Base-by-base conservation (phyloP, 2,888 invertebrate species). In the Endotricha flammealis region DNA sequence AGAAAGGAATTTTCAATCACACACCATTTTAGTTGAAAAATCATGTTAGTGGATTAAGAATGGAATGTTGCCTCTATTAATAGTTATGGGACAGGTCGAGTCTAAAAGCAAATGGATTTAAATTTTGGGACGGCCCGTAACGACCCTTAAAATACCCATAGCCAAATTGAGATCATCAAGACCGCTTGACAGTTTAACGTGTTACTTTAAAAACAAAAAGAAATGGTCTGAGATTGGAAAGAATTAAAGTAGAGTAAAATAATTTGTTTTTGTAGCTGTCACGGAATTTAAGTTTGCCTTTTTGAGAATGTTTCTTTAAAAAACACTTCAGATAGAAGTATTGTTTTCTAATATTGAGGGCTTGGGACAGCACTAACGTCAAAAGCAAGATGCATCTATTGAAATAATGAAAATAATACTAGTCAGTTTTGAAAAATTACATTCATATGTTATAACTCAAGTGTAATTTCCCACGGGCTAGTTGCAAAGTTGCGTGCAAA, bases 381-480 rank as follows among this genome's bases (percentile, higher is more conserved):
- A 31, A n/a, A 31, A 12, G 23, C 10, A 31, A 8, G 12, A 8
- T n/a, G 12, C 12, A 2, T 12, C 30, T 1, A 20, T 28, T 28
- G 28, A 29, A 29, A 2, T 17, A 17, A 17, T 29, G 16, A 11
- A 20, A 30, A 20, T 20, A 20, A 30, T 30, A 10, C 10, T 11
- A 5, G 9, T 20, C n/a, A 7, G n/a, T n/a, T n/a, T n/a, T n/a
- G n/a, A n/a, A n/a, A n/a, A n/a, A n/a, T n/a, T n/a, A n/a, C n/a
- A n/a, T n/a, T 42, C 48, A 51, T 64, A 70, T 57, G 64, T 64
- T 55, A 46, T 64, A 63, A 50, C 57, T 65, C 59, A 62, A 58
- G 12, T 42, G 47, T 36, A 53, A 53, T 36, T 82, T 83, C 85
- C 75, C 83, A 83, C 82, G 82, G 46, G 49, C 46, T 47, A 45